phyloP scores from a whole-genome alignment of 1,140 invertebrate species.

The Temnothorax longispinosus region DNA sequence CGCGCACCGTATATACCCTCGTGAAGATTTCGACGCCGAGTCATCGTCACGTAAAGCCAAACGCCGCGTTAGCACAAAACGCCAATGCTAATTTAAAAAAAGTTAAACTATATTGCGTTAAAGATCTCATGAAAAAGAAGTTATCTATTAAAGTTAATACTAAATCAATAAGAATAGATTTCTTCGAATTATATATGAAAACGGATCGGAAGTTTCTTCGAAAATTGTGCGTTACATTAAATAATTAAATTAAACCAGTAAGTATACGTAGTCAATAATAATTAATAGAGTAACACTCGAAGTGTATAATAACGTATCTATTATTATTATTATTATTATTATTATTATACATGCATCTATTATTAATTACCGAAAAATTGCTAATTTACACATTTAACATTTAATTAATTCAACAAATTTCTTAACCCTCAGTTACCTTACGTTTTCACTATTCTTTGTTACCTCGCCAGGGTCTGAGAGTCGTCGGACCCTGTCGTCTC shows the following conservation, averaged over 20 bases:
- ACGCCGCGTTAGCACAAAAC: background rate
- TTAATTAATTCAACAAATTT: background rate
- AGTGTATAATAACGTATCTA: background rate
- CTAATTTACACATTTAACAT: background rate
- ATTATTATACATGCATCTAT: background rate
- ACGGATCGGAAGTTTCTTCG: background rate
- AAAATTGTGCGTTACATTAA: background rate
- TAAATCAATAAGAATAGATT: background rate
- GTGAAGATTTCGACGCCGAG: background rate
- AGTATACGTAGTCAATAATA: background rate
- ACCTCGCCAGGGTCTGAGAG: too few relatives aligned
- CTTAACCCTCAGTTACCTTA: too few relatives aligned
- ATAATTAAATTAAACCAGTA: constrained; percentile 1
- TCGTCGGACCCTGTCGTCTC: too few relatives aligned
- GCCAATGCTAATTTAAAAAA: background rate
- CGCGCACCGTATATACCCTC: background rate
- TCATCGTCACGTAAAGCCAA: background rate
- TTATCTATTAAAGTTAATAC: background rate
- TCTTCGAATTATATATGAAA: background rate
- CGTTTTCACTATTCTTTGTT: too few relatives aligned
- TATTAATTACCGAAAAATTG: constrained; percentile 1
- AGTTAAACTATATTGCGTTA: too few relatives aligned
- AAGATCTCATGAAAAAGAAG: background rate
- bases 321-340: constrained; percentile 6
- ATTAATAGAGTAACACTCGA: constrained; percentile 16